Evolutionary conservation across 1,140 invertebrate genomes (phyloP), one percentile per base, ranked within the genome.

Genomic region (Pseudobourletiella spinata): DNA sequence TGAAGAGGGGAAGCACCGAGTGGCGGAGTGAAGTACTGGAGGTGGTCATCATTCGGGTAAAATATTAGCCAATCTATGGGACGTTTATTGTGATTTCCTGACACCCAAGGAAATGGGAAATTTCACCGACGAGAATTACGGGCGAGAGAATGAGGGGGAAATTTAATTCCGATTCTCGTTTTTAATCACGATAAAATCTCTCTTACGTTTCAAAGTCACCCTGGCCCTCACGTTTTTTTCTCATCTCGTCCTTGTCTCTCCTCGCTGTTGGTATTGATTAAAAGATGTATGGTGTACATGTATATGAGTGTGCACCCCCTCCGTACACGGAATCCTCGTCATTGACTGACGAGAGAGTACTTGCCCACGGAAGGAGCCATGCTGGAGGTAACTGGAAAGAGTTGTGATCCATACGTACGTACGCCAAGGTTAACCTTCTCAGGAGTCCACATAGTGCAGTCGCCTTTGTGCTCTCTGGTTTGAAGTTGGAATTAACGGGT

Each of bases 51-150:
- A 51, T 58, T 51, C 30, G 55, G 57, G 44, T 65, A 60, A 69
- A 63, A 63, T 69, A 69, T 65, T 59, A 57, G 60, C 57, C 66
- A 65, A 65, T 65, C 59, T 57, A 56, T 63, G 46, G 1, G 67
- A 66, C 67, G 46, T 66, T 69, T 66, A 69, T 69, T 66, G 64
- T 69, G 64, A 69, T 69, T 69, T 69, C 67, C 58, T 69, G 58
- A 66, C 67, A 64, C 64, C 55, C 43, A 35, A 35, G 67, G 67
- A 69, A 69, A 69, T 69, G 61, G 67, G 39, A 66, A 64, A 66
- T 66, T 62, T 64, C 50, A 30, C 25, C 24, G 51, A 28, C 32
- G 46, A 52, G 57, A 46, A 65, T 54, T 62, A 65, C 43, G 26
- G 29, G 29, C n/a, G 59, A 35, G 39, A 52, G 44, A 60, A 63